Percentiles rank a stretch among this genome's conserved stretches.
These are phyloP conservation scores for Cataglyphis albicans DNA, from an alignment of 2,888 invertebrate genomes.

Conservation along the genomic window DNA sequence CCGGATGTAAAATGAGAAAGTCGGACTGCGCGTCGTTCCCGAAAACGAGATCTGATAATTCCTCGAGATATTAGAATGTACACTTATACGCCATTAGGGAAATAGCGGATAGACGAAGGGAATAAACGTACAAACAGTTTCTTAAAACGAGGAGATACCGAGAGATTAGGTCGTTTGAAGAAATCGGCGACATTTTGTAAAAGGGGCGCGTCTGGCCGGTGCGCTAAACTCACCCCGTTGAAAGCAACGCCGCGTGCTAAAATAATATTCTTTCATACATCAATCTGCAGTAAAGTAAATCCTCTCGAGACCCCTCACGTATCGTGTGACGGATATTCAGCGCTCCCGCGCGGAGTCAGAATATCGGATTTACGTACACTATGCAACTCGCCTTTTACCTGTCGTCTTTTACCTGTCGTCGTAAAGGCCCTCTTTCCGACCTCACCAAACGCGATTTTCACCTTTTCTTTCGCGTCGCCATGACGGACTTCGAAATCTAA, in stretches of 20 bases:
- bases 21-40: conserved; percentile 38
- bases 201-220: not conserved
- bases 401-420: conserved; percentile 56
- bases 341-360: conserved; percentile 72
- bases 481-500: conserved; percentile 41
- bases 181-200: not conserved
- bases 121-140: conserved; percentile 11
- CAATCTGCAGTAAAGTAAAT: conserved; percentile 75
- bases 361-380: conserved; percentile 79
- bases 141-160: not conserved
- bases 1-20: conserved; percentile 56
- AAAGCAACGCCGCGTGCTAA: conserved; percentile 53
- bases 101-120: not conserved
- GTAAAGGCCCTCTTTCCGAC: conserved; percentile 63
- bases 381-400: conserved; percentile 60
- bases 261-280: conserved; percentile 68
- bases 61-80: not conserved
- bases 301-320: conserved; percentile 71
- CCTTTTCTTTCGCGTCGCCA: conserved; percentile 50
- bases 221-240: conserved; percentile 33
- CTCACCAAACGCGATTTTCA: conserved; percentile 72
- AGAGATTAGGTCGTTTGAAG: not conserved
- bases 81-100: not conserved
- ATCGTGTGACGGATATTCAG: conserved; percentile 73
- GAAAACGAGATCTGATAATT: conserved; percentile 33